Evolutionary conservation across 2,888 invertebrate genomes (phyloP), one percentile per base, ranked within the genome.

Genomic region (Agapostemon virescens): DNA sequence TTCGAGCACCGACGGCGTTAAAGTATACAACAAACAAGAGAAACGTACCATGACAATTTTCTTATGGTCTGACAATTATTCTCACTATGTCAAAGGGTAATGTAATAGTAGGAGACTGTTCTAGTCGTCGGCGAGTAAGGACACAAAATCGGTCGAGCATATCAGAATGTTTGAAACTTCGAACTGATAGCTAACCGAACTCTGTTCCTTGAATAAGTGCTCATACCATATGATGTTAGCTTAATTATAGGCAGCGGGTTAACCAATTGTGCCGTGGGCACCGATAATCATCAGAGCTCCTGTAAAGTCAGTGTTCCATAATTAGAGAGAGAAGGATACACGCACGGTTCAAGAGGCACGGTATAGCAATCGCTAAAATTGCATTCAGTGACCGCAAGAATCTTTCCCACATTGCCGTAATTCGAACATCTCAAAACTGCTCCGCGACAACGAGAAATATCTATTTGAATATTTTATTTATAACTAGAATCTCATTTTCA

Each of bases 181-280:
- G 58, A 42, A 72, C 72, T 42, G 72, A 74, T 67, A 26, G 40
- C 26, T 23, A 40, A 17, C 40, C 11, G 26, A 67, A 67, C 40
- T 67, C 17, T 20, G 61, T 61, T 61, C 61, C 9, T 33, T 17
- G 30, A 61, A 61, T 33, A 61, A 61, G 11, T 61, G 33, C 33
- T 33, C 61, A 33, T 20, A 17, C 33, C 11, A 33, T 61, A 61
- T 33, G 33, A 61, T 33, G 61, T 61, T 20, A 20, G 61, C 61
- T 61, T 61, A 61, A 61, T 61, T 61, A 61, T 61, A 61, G 33
- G 61, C 33, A 33, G 9, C 33, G 61, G 11, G 20, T 61, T 17
- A 61, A 33, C 61, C 61, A 33, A 61, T 61, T 33, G 61, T 33
- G 61, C 55, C 55, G 55, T 26, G 30, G 55, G 55, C 26, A 55